Conservation (phyloP, 2,888 invertebrate genomes). For the Lathronympha strigana region DNA sequence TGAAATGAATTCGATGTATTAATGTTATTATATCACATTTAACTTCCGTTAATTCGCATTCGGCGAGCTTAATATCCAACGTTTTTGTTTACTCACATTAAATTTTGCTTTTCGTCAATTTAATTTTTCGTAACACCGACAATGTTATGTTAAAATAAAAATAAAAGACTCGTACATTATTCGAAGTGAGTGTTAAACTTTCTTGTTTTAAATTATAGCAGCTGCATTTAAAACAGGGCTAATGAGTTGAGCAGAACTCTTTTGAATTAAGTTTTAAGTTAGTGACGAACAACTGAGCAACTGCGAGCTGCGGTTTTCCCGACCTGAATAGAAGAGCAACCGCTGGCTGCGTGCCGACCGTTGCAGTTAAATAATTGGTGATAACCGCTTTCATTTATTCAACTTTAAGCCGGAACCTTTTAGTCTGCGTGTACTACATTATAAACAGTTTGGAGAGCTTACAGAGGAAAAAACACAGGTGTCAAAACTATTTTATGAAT, state of each 20-base stretch:
- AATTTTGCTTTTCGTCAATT: no score
- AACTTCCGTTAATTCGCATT: no score
- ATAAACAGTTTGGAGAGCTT: not conserved
- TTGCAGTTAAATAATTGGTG: conserved; percentile 79
- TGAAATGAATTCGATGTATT: no score
- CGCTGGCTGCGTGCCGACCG: conserved; percentile 78
- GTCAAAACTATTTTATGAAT: no score
- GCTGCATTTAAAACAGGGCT: conserved; percentile 44
- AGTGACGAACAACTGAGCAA: conserved; percentile 71
- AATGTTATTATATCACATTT: no score
- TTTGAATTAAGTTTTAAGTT: conserved; percentile 60
- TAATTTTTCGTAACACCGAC: no score
- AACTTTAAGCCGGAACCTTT: conserved; percentile 61
- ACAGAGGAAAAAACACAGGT: not conserved
- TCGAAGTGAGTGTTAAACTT: conserved; percentile 5
- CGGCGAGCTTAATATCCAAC: no score
- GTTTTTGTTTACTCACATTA: no score
- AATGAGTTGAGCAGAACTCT: conserved; percentile 54
- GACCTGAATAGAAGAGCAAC: conserved; percentile 77
- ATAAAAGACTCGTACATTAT: no score
- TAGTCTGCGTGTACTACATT: not conserved
- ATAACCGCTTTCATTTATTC: conserved; percentile 78
- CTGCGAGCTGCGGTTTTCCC: conserved; percentile 76
- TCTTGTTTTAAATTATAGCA: conserved; percentile 21
- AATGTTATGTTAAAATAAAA: no score